Evolutionary conservation across 2,113 vertebrate genomes (phyloP), one percentile per base, ranked within the genome.

Genomic region (Oreochromis tanganicae): DNA sequence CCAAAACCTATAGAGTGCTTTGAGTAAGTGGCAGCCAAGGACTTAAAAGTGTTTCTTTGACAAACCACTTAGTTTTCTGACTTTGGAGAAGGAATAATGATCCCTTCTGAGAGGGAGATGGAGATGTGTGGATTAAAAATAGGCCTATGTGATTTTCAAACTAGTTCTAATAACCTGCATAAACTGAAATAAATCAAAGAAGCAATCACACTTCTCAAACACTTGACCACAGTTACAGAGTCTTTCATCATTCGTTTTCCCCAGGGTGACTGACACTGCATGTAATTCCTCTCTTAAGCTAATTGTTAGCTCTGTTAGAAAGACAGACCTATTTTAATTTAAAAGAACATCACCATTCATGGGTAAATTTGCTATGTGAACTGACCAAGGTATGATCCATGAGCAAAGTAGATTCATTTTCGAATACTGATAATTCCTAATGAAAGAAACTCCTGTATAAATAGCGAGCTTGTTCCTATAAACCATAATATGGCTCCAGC

Each of bases 1-100:
- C 61, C 34, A 91, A 91, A 91, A 92, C 88, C 91, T 92, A 92
- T 86, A 80, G 85, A 91, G 82, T 84, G 85, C 50, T 91, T 86
- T 82, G 83, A 92, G 57, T 87, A 83, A 85, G 81, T 85, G 90
- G 81, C 82, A 68, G 80, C 27, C 32, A 46, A 87, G 57, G 83
- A 93, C 82, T 90, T 90, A 83, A 93, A 94, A 93, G 91, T 86
- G 79, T 89, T 90, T 90, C 89, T 91, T 93, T 95, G 93, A 94
- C 92, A 95, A 93, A 93, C 87, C 88, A 89, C 83, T 92, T 95
- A 85, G 85, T 89, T 94, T 84, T 90, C 81, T 89, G 92, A 90
- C 93, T 91, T 89, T 73, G 71, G 86, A 92, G 80, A 89, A 86
- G 85, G 61, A 90, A 73, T 91, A 93, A 94, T 84, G 63, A 94